A percentile compares a stretch with the other conserved stretches of the same genome.
These are phyloP conservation scores for Pogonus chalceus DNA, from an alignment of 1,140 invertebrate genomes.

Conservation along the genomic window DNA sequence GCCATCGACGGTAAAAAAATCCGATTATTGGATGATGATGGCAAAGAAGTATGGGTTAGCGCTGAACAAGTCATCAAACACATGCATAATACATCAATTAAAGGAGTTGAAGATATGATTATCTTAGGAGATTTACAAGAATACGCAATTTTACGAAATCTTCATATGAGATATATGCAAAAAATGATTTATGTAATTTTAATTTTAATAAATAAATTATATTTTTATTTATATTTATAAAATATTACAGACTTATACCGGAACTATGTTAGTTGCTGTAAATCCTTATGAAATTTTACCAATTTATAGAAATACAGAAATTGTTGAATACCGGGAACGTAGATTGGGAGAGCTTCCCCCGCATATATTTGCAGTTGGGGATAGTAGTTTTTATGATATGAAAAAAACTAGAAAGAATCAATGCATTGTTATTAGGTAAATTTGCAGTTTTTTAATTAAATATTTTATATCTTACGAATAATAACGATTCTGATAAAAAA, in stretches of 20 bases:
- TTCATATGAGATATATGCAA: constrained; percentile 81
- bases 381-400: constrained; percentile 77
- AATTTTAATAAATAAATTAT: background rate
- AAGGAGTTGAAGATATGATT: constrained; percentile 92
- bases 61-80: constrained; percentile 56
- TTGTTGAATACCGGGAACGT: constrained; percentile 68
- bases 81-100: constrained; percentile 76
- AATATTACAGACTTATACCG: constrained; percentile 76
- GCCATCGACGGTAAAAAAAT: constrained; percentile 67
- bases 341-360: constrained; percentile 80
- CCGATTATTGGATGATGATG: constrained; percentile 69
- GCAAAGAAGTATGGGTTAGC: constrained; percentile 47
- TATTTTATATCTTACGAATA: background rate
- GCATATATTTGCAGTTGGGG: constrained; percentile 89
- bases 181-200: constrained; percentile 80
- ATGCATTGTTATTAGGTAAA: constrained; percentile 80
- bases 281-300: constrained; percentile 89
- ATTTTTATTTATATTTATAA: background rate
- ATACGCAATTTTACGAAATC: constrained; percentile 82
- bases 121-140: constrained; percentile 85
- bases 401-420: constrained; percentile 67
- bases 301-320: constrained; percentile 82
- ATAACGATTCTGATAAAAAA: background rate
- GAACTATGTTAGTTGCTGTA: constrained; percentile 84
- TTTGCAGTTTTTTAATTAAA: background rate